Percentiles rank a stretch among this genome's conserved stretches.
Evolutionary conservation across 2,113 vertebrate species (phyloP).

Genomic region (Lophotis ruficrista): DNA sequence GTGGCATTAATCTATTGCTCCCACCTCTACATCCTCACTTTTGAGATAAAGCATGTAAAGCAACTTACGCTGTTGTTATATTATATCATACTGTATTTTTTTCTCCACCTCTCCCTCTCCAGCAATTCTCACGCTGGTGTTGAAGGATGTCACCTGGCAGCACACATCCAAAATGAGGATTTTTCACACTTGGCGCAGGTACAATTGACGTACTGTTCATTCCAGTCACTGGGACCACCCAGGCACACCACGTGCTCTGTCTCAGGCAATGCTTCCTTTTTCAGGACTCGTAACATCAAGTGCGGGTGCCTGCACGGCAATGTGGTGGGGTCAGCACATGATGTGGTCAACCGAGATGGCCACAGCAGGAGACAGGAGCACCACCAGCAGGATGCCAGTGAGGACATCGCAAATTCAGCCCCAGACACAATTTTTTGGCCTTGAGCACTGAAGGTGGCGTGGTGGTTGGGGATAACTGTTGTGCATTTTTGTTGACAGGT

Average conservation of each 20-base stretch:
- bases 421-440: neutral
- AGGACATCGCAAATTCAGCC: neutral
- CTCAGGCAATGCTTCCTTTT: neutral
- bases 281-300: neutral
- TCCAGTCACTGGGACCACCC: neutral
- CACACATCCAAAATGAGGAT: neutral
- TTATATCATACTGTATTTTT: neutral
- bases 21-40: neutral
- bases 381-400: neutral
- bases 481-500: neutral
- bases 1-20: neutral
- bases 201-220: neutral
- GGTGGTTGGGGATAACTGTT: rapidly evolving
- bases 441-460: neutral
- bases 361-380: neutral
- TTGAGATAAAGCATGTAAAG: neutral
- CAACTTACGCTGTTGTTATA: neutral
- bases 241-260: neutral
- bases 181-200: neutral
- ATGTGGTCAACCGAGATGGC: neutral
- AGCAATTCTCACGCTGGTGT: neutral
- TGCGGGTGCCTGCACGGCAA: neutral
- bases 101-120: neutral
- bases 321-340: rapidly evolving
- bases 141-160: neutral